Evolutionary conservation across 2,797 vertebrate species (phyloP).

Genomic region (Arrhamphus sclerolepis): DNA sequence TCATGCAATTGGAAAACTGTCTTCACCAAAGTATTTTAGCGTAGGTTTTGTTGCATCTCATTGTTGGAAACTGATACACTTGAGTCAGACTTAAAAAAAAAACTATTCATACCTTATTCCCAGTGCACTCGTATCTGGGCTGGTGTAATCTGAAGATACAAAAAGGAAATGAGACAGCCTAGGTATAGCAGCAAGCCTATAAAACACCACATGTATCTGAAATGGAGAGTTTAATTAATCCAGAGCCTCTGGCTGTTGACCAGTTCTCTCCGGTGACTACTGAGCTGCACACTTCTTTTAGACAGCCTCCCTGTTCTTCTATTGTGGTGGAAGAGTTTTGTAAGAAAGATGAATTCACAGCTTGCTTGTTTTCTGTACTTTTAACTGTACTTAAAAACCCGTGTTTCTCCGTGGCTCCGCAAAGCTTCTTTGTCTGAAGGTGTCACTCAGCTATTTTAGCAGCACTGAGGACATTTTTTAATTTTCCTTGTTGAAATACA

Average conservation of each 20-base stretch:
- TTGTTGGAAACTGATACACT: slow-evolving; percentile 48
- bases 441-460: slow-evolving; percentile 2
- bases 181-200: slow-evolving; percentile 55
- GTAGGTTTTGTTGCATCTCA: slow-evolving; percentile 40
- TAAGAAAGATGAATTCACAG: slow-evolving; percentile 22
- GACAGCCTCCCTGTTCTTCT: no score
- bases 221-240: slow-evolving; percentile 79
- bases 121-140: slow-evolving; percentile 69
- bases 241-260: slow-evolving; percentile 62
- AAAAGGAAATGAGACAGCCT: slow-evolving; percentile 46
- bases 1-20: slow-evolving; percentile 53
- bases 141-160: slow-evolving; percentile 60
- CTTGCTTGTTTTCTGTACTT: not conserved
- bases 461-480: no score
- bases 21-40: slow-evolving; percentile 50
- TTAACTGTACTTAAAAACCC: no score
- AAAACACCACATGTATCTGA: slow-evolving; percentile 69
- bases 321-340: no score
- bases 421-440: slow-evolving; percentile 32
- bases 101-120: slow-evolving; percentile 72
- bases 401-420: no score
- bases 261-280: slow-evolving; percentile 66
- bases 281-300: slow-evolving; percentile 26
- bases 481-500: no score
- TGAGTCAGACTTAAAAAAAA: slow-evolving; percentile 69